phyloP scores from a whole-genome alignment of 2,113 vertebrate species.

The Hemiprocne comata region DNA sequence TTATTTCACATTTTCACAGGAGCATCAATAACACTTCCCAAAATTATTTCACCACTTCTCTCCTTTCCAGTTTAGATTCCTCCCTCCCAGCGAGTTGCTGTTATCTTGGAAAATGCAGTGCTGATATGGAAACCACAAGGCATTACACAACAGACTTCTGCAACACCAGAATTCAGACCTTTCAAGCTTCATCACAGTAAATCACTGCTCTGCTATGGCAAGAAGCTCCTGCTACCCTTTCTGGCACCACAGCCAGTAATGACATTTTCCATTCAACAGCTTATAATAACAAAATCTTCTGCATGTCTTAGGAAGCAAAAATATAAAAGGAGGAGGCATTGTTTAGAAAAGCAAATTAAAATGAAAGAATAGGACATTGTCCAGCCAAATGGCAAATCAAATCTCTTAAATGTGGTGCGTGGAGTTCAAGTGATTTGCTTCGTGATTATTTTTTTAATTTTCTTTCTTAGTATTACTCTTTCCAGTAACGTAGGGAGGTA shows the following conservation, averaged over 20 bases:
- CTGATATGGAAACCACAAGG: neutral
- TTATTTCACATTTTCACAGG: neutral
- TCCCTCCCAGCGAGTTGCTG: neutral
- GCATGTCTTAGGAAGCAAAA: neutral
- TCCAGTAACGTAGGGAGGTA: neutral
- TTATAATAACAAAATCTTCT: neutral
- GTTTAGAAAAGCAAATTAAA: neutral
- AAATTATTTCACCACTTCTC: neutral
- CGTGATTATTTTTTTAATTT: too few relatives aligned
- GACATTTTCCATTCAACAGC: neutral
- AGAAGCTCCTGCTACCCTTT: neutral
- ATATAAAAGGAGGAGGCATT: neutral
- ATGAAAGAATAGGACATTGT: accelerated
- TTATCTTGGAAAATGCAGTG: neutral
- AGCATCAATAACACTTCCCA: neutral
- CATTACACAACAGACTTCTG: neutral
- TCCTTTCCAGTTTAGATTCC: neutral
- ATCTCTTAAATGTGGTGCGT: accelerated
- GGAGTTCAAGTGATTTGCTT: neutral
- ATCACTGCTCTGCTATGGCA: neutral
- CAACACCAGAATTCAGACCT: neutral
- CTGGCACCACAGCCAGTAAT: neutral
- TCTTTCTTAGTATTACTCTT: neutral
- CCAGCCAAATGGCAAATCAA: neutral
- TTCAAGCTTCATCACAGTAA: neutral